Percentiles rank a stretch among this genome's conserved stretches.
Evolutionary conservation across 2,888 invertebrate species (phyloP).

Genomic region (Microctonus hyperodae): DNA sequence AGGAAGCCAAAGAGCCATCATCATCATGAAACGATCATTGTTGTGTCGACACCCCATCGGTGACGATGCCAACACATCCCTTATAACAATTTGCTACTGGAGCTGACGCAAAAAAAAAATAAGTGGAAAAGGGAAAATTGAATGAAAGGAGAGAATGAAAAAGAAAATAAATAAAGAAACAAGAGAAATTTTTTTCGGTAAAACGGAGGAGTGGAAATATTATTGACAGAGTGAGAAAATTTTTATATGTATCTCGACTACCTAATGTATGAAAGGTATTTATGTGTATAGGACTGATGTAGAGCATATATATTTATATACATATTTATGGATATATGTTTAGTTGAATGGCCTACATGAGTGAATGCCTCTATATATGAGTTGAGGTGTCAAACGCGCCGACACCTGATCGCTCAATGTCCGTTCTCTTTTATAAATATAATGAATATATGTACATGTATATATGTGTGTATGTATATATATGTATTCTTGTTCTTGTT

Average conservation of each 20-base stretch:
- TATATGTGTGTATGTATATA: neutral
- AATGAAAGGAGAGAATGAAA: slow-evolving; percentile 3
- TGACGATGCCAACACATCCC: slow-evolving; percentile 19
- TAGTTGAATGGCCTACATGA: slow-evolving; percentile 32
- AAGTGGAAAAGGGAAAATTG: neutral
- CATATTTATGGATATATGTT: slow-evolving; percentile 3
- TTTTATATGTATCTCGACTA: no score
- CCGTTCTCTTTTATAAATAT: slow-evolving; percentile 24
- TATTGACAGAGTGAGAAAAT: neutral
- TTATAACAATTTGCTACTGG: slow-evolving; percentile 28
- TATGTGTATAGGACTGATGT: neutral
- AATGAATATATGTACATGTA: no score
- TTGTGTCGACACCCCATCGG: slow-evolving; percentile 31
- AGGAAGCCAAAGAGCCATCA: slow-evolving; percentile 26
- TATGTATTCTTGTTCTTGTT: slow-evolving; percentile 2
- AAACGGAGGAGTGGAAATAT: neutral
- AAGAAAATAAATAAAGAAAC: slow-evolving; percentile 1
- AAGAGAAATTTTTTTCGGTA: neutral
- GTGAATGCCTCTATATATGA: slow-evolving; percentile 33
- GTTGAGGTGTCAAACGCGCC: slow-evolving; percentile 48
- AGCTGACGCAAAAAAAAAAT: slow-evolving; percentile 23
- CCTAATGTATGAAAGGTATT: neutral
- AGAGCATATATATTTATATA: slow-evolving; percentile 2
- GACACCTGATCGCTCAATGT: slow-evolving; percentile 50
- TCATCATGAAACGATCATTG: slow-evolving; percentile 35